Percentiles rank a stretch among this genome's conserved stretches.
Evolutionary conservation across 2,113 vertebrate genomes (phyloP).

Genomic region (Gallinago media): DNA sequence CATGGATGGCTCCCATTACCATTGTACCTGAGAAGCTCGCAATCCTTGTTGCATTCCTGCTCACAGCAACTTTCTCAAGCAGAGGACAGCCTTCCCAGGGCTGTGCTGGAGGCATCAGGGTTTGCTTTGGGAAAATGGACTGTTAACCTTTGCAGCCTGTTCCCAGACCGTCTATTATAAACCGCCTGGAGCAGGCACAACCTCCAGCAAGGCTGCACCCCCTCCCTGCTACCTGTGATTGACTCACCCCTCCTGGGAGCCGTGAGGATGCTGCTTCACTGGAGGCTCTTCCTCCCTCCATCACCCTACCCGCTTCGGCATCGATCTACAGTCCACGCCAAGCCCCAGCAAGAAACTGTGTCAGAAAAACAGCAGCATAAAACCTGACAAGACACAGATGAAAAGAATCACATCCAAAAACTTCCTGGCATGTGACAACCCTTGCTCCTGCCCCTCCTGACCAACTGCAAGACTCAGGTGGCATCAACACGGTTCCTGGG

Average conservation of each 20-base stretch:
- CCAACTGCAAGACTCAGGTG: background rate
- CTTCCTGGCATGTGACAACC: background rate
- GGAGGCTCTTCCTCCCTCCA: background rate
- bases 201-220: background rate
- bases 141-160: background rate
- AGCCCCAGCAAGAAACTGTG: background rate
- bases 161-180: background rate
- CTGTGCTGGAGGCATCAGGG: background rate
- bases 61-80: background rate
- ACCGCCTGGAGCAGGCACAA: background rate
- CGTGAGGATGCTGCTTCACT: background rate
- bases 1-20: background rate
- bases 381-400: background rate
- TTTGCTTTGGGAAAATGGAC: slow-evolving; percentile 1
- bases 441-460: background rate
- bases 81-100: background rate
- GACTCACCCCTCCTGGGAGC: background rate
- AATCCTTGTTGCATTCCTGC: background rate
- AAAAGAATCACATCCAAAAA: background rate
- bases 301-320: background rate
- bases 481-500: background rate
- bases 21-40: background rate
- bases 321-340: background rate
- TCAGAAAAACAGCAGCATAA: background rate
- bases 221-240: background rate